Evolutionary conservation across 2,888 invertebrate genomes (phyloP), one percentile per base, ranked within the genome.

Genomic region (Lissonota sp.): DNA sequence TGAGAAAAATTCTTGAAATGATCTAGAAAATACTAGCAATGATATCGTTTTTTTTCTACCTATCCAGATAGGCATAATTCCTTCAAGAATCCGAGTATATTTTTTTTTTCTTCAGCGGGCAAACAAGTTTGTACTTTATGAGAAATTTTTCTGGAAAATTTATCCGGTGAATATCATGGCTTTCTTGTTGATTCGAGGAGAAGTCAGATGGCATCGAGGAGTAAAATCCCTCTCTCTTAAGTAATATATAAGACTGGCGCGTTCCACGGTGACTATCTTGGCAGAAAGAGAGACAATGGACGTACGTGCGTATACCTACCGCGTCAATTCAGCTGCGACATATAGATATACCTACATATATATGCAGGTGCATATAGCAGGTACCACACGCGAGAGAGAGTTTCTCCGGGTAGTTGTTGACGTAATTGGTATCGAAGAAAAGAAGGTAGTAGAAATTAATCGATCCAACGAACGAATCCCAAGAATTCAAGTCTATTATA

Each of bases 401-500:
- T 80, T 76, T 80, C 80, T 80, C 72, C 80, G 72, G 76, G 72
- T 80, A 80, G 76, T 76, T 67, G 67, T 72, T 72, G 76, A 80
- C 80, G 80, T 80, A 80, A 80, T 80, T 80, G 80, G 76, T 76
- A 72, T 72, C 76, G 69, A 72, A 63, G 71, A 63, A 80, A 76
- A 69, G 67, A 80, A 80, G 63, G 63, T 62, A 76, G 72, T 80
- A 72, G 80, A 80, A 80, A 76, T 80, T 80, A 76, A 80, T 80
- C 80, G 80, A 76, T 76, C 80, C 76, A 42, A 64, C 76, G 76
- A 72, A 72, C 76, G 76, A 80, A 76, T 80, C 80, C 76, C 80
- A 80, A 76, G 80, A 80, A 80, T 76, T 80, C 76, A 46, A 67
- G 49, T 72, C 67, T 69, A 72, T 72, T 76, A 72, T 67, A 63